phyloP scores from a whole-genome alignment of 2,888 invertebrate species.

The Clunio marinus region DNA sequence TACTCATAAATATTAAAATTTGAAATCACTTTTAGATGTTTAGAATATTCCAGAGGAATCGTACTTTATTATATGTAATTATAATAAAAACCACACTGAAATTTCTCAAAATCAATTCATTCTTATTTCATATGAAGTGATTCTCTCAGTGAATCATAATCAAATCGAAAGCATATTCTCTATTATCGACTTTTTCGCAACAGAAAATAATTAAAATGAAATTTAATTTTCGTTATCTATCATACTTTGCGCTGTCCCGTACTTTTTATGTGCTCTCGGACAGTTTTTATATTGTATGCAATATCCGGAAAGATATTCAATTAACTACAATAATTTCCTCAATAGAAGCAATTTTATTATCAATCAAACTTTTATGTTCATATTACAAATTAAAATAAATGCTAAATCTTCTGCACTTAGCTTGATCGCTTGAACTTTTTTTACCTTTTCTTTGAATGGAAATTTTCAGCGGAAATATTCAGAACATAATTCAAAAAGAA shows the following conservation, averaged over 20 bases:
- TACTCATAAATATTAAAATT: too few relatives aligned
- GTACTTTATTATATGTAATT: too few relatives aligned
- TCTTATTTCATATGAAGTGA: background rate
- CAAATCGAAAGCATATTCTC: constrained; percentile 11
- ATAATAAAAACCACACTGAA: too few relatives aligned
- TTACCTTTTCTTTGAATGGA: constrained; percentile 1
- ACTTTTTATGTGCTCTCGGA: background rate
- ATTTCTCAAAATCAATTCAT: too few relatives aligned
- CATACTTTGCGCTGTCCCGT: constrained; percentile 15
- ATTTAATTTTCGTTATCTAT: constrained; percentile 37
- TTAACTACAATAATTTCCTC: constrained; percentile 39
- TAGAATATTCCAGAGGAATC: too few relatives aligned
- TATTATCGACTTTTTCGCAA: background rate
- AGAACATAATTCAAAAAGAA: constrained; percentile 29
- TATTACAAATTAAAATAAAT: constrained; percentile 22
- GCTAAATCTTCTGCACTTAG: constrained; percentile 5
- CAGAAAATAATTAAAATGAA: constrained; percentile 35
- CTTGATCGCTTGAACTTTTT: background rate
- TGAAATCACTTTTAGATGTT: too few relatives aligned
- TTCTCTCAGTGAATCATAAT: background rate
- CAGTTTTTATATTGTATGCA: constrained; percentile 28
- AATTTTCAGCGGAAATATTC: constrained; percentile 29
- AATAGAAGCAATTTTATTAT: constrained; percentile 38
- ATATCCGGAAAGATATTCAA: constrained; percentile 39
- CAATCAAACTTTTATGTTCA: constrained; percentile 38